phyloP scores from a whole-genome alignment of 2,888 invertebrate genomes.

The Cephus pygmeus region DNA sequence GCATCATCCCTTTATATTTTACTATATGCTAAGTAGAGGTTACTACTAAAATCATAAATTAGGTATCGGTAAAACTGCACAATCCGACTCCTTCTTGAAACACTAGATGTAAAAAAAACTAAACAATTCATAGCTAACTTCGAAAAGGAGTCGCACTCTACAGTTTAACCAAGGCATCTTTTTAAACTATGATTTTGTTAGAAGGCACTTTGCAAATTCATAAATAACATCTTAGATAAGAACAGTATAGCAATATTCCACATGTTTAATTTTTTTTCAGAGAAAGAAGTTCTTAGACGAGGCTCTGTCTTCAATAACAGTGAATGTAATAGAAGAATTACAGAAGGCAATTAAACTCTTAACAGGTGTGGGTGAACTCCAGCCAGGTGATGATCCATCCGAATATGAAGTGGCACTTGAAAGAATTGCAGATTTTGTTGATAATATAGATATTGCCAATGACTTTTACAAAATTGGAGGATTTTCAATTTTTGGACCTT shows the following conservation, averaged over 20 bases:
- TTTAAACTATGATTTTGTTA: neutral
- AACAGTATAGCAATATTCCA: neutral
- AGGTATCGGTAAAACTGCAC: neutral
- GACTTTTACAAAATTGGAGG: conserved; percentile 90
- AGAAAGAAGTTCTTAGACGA: conserved; percentile 77
- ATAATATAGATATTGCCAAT: conserved; percentile 83
- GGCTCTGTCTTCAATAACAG: conserved; percentile 77
- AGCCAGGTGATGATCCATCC: conserved; percentile 68
- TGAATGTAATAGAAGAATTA: conserved; percentile 77
- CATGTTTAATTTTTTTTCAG: conserved; percentile 65
- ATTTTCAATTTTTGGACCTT: conserved; percentile 76
- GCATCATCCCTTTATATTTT: neutral
- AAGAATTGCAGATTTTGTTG: conserved; percentile 75
- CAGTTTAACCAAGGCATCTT: neutral
- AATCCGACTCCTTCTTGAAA: too few species aligned
- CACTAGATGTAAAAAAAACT: too few species aligned
- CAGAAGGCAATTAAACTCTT: conserved; percentile 73
- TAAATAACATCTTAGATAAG: neutral
- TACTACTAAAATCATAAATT: neutral
- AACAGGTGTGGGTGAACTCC: conserved; percentile 67
- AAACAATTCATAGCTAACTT: too few species aligned
- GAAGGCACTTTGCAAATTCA: neutral
- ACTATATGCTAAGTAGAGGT: neutral
- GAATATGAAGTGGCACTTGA: conserved; percentile 76
- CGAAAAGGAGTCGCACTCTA: too few species aligned